Percentiles rank a stretch among this genome's conserved stretches.
These are phyloP conservation scores for Trematomus bernacchii DNA, from an alignment of 2,797 vertebrate species.

Conservation along the genomic window DNA sequence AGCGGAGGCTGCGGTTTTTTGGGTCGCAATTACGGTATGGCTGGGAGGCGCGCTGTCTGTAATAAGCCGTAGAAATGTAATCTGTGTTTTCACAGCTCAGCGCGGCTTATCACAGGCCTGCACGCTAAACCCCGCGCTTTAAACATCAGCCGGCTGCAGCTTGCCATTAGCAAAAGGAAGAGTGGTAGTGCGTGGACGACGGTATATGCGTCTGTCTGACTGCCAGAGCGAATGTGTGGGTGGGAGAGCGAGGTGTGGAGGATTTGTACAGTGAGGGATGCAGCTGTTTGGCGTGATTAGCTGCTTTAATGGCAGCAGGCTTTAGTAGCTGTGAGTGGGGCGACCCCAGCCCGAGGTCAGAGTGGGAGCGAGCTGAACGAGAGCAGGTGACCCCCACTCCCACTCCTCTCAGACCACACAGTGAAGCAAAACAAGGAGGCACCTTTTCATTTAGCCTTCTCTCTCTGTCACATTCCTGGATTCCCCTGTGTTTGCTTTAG, in stretches of 20 bases:
- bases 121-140: conserved; percentile 76
- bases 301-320: conserved; percentile 66
- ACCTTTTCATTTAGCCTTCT: conserved; percentile 34
- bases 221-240: conserved; percentile 65
- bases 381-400: conserved; percentile 62
- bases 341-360: conserved; percentile 54
- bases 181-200: conserved; percentile 64
- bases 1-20: conserved; percentile 72
- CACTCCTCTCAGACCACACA: conserved; percentile 60
- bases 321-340: conserved; percentile 67
- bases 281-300: conserved; percentile 80
- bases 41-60: conserved; percentile 68
- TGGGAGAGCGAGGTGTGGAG: conserved; percentile 67
- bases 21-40: conserved; percentile 68
- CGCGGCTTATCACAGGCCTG: conserved; percentile 82
- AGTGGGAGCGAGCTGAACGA: conserved; percentile 45
- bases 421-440: conserved; percentile 33
- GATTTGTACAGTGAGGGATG: conserved; percentile 76
- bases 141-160: conserved; percentile 75
- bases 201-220: conserved; percentile 44
- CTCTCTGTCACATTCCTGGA: conserved; percentile 25
- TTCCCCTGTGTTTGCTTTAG: conserved; percentile 25
- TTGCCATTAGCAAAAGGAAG: conserved; percentile 64
- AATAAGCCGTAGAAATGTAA: conserved; percentile 84
- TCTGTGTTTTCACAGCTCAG: conserved; percentile 88